Conservation (phyloP, 2,888 invertebrate genomes). For the Griposia aprilina region DNA sequence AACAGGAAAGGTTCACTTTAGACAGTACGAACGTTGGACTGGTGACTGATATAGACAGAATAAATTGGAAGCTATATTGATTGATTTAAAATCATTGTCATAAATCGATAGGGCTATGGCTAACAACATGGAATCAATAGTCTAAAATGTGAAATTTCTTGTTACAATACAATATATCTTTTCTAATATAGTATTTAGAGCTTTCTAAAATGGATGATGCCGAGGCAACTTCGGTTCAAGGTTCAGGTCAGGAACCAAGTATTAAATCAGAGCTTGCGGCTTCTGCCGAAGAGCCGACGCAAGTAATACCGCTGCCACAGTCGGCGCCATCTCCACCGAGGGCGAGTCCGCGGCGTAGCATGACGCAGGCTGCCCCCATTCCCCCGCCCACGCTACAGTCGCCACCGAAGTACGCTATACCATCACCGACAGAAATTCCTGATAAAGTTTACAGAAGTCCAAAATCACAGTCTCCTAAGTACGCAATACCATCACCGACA, state of each 20-base stretch:
- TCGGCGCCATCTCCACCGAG: not conserved
- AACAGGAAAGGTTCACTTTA: too few relatives aligned
- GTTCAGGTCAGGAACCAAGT: constrained; percentile 50
- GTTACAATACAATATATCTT: constrained; percentile 56
- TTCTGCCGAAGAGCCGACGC: constrained; percentile 14
- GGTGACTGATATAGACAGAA: constrained; percentile 12
- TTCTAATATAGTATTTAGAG: constrained; percentile 39
- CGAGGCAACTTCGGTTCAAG: constrained; percentile 49
- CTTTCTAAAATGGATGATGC: constrained; percentile 61
- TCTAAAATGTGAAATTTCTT: constrained; percentile 72
- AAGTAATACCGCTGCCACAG: constrained; percentile 5
- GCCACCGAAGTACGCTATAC: constrained; percentile 13
- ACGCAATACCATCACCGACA: constrained; percentile 8
- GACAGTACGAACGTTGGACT: not conserved
- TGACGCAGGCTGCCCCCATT: constrained; percentile 21
- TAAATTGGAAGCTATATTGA: constrained; percentile 7
- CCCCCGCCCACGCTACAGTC: constrained; percentile 10
- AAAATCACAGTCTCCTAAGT: constrained; percentile 34
- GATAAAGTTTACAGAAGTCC: constrained; percentile 26
- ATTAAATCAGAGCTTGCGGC: constrained; percentile 36
- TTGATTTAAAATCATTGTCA: constrained; percentile 58
- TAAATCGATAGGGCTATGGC: constrained; percentile 79
- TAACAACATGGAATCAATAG: constrained; percentile 50
- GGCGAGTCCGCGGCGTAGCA: constrained; percentile 35
- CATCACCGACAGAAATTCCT: constrained; percentile 13